Evolutionary conservation across 2,888 invertebrate genomes (phyloP).

Genomic region (Brachyopa scutellaris): DNA sequence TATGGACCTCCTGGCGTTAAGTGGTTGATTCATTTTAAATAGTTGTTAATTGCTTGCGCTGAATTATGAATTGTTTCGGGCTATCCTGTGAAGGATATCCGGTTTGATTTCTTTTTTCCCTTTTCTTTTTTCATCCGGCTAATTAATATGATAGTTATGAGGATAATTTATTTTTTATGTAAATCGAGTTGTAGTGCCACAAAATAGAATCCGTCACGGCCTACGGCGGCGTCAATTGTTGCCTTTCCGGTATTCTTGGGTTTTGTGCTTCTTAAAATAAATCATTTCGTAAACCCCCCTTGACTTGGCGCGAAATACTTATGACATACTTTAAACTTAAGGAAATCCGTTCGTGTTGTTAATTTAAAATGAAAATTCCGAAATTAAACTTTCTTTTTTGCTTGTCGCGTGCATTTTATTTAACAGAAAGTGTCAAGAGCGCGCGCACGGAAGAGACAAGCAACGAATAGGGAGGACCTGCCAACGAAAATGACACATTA

Average conservation of each 20-base stretch:
- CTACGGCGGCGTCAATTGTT: constrained; percentile 29
- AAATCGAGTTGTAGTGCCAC: constrained; percentile 12
- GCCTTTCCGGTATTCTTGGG: constrained; percentile 6
- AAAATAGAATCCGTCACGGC: constrained; percentile 34
- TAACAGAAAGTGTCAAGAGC: constrained; percentile 10
- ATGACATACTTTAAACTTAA: constrained; percentile 15
- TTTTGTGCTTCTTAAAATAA: constrained; percentile 23
- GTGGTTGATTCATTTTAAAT: constrained; percentile 52
- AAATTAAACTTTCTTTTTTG: constrained; percentile 42
- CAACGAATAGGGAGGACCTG: constrained; percentile 19
- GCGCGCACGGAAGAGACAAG: neutral
- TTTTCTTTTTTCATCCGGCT: neutral
- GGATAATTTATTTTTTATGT: neutral
- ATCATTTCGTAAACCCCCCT: constrained; percentile 15
- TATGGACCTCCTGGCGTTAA: neutral
- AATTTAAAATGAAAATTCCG: constrained; percentile 58
- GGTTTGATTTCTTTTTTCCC: constrained; percentile 7
- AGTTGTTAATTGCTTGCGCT: constrained; percentile 25
- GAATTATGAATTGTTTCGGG: neutral
- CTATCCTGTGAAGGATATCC: neutral
- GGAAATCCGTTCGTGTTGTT: constrained; percentile 44
- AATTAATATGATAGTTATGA: constrained; percentile 23
- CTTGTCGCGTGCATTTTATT: constrained; percentile 32
- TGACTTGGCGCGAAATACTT: neutral
- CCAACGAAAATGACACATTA: constrained; percentile 61